Evolutionary conservation across 2,888 invertebrate species (phyloP).

Genomic region (Neocrepidodera transversa): DNA sequence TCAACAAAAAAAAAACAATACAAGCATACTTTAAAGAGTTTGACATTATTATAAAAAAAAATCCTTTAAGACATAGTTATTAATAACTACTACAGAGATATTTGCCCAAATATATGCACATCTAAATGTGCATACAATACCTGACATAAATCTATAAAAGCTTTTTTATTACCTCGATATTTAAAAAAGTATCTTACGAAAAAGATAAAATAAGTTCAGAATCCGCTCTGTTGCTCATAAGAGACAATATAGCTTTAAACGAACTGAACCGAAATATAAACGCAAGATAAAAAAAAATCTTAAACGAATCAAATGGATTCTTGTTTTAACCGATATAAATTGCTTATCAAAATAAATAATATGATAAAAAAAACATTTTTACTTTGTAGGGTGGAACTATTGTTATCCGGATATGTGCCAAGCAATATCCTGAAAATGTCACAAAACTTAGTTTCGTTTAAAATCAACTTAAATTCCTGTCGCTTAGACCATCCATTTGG

Average conservation of each 20-base stretch:
- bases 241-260: conserved; percentile 10
- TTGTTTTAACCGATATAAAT: conserved; percentile 26
- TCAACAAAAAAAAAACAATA: conserved; percentile 1
- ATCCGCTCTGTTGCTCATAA: conserved; percentile 13
- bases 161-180: conserved; percentile 13
- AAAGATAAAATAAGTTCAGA: conserved; percentile 11
- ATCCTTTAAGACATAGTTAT: background rate
- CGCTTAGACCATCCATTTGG: too few species aligned
- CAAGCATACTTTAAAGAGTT: conserved; percentile 5
- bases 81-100: conserved; percentile 4
- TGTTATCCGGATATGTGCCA: conserved; percentile 1
- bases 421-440: background rate
- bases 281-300: background rate
- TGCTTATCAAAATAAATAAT: conserved; percentile 26
- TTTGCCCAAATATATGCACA: conserved; percentile 16
- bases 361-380: conserved; percentile 15
- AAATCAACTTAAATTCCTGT: too few species aligned
- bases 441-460: too few species aligned
- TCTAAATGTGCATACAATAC: background rate
- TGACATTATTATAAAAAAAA: conserved; percentile 4
- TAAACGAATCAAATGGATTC: conserved; percentile 29
- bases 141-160: conserved; percentile 5
- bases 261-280: conserved; percentile 8
- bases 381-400: conserved; percentile 5
- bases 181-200: conserved; percentile 4